Conservation (phyloP, 2,888 invertebrate genomes). For the Helobdella robusta region DNA sequence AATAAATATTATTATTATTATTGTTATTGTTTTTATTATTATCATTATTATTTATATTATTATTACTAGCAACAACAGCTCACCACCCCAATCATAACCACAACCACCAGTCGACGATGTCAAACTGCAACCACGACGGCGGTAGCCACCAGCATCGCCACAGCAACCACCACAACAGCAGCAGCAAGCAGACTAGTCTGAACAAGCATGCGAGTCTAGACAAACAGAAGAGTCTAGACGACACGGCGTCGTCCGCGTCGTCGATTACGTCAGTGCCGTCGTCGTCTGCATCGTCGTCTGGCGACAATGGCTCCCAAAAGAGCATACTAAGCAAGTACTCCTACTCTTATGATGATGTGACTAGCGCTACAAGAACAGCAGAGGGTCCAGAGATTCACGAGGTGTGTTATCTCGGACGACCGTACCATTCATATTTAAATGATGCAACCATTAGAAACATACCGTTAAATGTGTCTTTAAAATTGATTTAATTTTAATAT, state of each 20-base stretch:
- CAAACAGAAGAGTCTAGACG: background rate
- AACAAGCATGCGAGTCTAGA: too few relatives aligned
- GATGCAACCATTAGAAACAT: too few relatives aligned
- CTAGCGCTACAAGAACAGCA: constrained; percentile 27
- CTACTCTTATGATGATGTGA: constrained; percentile 30
- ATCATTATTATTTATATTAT: background rate
- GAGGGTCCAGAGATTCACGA: constrained; percentile 64
- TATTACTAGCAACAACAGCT: too few relatives aligned
- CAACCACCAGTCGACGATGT: background rate
- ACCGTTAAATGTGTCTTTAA: too few relatives aligned
- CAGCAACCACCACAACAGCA: constrained; percentile 13
- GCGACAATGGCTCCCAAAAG: constrained; percentile 15
- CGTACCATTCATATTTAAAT: too few relatives aligned
- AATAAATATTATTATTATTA: too few relatives aligned
- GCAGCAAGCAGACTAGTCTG: background rate
- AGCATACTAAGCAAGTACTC: constrained; percentile 26
- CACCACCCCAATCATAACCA: background rate
- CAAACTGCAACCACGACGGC: constrained; percentile 5
- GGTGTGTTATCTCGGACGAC: too few relatives aligned
- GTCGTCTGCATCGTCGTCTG: constrained; percentile 11
- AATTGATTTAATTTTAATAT: too few relatives aligned
- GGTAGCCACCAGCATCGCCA: background rate
- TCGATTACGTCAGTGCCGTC: background rate
- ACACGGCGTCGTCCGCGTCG: background rate
- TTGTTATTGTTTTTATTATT: too few relatives aligned